Base-by-base conservation (phyloP, 2,888 invertebrate species). In the Tipula vernalis region DNA sequence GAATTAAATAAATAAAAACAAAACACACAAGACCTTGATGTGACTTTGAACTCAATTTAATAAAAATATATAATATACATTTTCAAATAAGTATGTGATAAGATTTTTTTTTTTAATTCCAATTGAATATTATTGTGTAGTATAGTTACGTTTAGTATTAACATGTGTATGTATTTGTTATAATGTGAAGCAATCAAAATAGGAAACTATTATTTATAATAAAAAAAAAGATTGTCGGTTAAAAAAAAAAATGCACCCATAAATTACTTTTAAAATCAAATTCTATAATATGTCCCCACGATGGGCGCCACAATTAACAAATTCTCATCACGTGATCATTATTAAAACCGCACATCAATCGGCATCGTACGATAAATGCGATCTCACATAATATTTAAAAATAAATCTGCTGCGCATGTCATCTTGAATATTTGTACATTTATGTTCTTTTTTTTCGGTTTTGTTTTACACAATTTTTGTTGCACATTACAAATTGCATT, bases 31-130 rank as follows among this genome's bases (percentile, higher is more conserved):
- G 57, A 86, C 86, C 86, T 86, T 86, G 86, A 57, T 36, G 86
- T 86, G 86, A 86, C 86, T 86, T 86, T 86, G 86, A 86, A 86
- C 86, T 86, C 44, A 44, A 44, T 44, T 86, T 15, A 44, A 51
- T 86, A 42, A 42, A 86, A 86, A 86, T 28, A 44, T 18, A 86
- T 18, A 86, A 51, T 51, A 71, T 28, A 71, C 71, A 71, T 71
- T 57, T 5, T 57, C 57, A 57, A 57, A 57, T 71, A 71, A 18
- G 71, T 28, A 28, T 71, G 28, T 28, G 71, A 71, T 71, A 71
- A 57, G 51, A 28, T 28, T 71, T 71, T 71, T 71, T 51, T 51
- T 71, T 71, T 51, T 51, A 51, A n/a, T 51, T 51, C 51, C 71
- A 71, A 71, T 71, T 71, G 28, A 71, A 71, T 28, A 71, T 71